Conservation (phyloP, 2,888 invertebrate species). For the Furcula furcula region DNA sequence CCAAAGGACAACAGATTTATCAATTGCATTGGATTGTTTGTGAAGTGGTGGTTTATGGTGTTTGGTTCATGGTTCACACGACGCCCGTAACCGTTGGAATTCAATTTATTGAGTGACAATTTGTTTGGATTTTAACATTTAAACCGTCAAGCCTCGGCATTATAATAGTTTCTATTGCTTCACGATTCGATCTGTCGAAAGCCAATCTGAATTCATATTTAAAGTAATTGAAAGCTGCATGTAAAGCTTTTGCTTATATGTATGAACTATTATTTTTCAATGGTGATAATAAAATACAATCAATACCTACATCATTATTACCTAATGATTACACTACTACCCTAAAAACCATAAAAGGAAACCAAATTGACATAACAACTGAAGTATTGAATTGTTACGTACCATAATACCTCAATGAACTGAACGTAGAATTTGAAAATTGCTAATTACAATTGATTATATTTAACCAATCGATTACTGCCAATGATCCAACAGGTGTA, state of each 20-base stretch:
- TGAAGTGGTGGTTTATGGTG: slow-evolving; percentile 59
- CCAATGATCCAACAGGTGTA: slow-evolving; percentile 39
- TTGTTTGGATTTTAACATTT: slow-evolving; percentile 13
- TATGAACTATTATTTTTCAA: not conserved
- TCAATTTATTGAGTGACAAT: slow-evolving; percentile 15
- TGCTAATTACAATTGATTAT: slow-evolving; percentile 20
- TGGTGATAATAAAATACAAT: not conserved
- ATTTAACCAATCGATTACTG: slow-evolving; percentile 21
- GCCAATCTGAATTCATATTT: not conserved
- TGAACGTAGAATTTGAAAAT: slow-evolving; percentile 13
- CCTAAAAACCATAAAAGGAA: not conserved
- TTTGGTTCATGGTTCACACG: slow-evolving; percentile 49
- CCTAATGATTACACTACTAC: not conserved
- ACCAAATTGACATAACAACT: slow-evolving; percentile 4
- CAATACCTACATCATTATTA: not conserved
- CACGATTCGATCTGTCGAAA: not conserved
- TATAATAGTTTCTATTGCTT: no score
- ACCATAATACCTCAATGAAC: no score
- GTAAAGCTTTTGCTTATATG: not conserved
- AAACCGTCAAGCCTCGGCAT: no score
- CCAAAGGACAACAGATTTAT: slow-evolving; percentile 52
- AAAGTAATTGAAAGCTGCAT: slow-evolving; percentile 1
- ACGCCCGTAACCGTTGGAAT: slow-evolving; percentile 28
- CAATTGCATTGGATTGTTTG: slow-evolving; percentile 67
- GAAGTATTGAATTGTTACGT: no score